Evolutionary conservation across 2,888 invertebrate genomes (phyloP), one percentile per base, ranked within the genome.

Genomic region (Fragum fragum): DNA sequence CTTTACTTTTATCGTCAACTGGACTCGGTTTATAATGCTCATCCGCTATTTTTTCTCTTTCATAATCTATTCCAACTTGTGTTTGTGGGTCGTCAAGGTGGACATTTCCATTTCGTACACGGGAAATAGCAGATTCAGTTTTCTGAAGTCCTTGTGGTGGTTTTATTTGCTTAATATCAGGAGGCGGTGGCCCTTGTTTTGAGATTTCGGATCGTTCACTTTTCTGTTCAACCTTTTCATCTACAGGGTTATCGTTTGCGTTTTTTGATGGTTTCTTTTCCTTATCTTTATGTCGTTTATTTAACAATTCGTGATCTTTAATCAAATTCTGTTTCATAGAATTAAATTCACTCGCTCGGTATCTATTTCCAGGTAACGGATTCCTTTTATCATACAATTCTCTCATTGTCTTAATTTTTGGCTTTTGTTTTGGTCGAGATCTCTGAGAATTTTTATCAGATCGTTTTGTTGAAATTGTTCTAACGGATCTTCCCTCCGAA

Each of bases 271-370:
- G 16, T 42, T 18, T 36, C 18, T 39, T 29, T 23, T 28, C 28
- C 18, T 59, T 29, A 5, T 59, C 42, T 53, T 52, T 47, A 23
- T 21, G 57, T 28, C 52, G 47, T 42, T 42, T 32, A 72, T 77
- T 79, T 11, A 83, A 28, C 1, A 36, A 2, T n/a, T 47, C 75
- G 72, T 79, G 79, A 32, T 75, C 83, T 71, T 83, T 83, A 16
- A 83, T 32, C 29, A 83, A 63, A 55, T 83, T 77, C 26, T 70
- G 70, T 72, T 83, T 83, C 70, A 83, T 83, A 29, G 76, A 14
- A 29, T 66, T 68, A 57, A 85, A 85, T 18, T 72, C 74, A 63
- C 81, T 85, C 1, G 74, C 75, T 72, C 57, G 63, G 55, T 85
- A 85, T 18, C 84, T 70, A 42, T 73, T 76, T 11, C 23, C 21